Percentiles rank a stretch among this genome's conserved stretches.
These are phyloP conservation scores for Gambusia affinis DNA, from an alignment of 2,113 vertebrate genomes.

Conservation along the genomic window DNA sequence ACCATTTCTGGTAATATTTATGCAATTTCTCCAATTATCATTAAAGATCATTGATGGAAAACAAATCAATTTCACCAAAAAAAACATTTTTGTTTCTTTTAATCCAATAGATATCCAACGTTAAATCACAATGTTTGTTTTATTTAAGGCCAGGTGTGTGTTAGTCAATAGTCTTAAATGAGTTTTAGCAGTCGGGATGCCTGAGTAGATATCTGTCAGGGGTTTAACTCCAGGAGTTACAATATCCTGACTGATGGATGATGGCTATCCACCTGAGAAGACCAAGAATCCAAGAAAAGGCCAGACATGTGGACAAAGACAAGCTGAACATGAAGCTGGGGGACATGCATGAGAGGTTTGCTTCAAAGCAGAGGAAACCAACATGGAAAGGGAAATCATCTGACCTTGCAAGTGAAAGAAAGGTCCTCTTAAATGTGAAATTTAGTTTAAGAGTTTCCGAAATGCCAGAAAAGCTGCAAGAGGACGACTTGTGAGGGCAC, in stretches of 20 bases:
- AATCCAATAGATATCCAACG: not conserved
- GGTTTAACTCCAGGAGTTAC: constrained; percentile 46
- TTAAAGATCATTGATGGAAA: too few relatives aligned
- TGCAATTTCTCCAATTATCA: too few relatives aligned
- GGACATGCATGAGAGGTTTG: constrained; percentile 40
- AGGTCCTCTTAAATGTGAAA: constrained; percentile 1
- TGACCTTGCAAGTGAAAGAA: constrained; percentile 5
- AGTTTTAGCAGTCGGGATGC: constrained; percentile 43
- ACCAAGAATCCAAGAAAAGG: constrained; percentile 32
- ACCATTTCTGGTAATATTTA: too few relatives aligned
- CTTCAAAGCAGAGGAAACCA: constrained; percentile 37
- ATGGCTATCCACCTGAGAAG: constrained; percentile 60
- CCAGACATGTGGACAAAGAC: constrained; percentile 45
- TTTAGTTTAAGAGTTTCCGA: not conserved
- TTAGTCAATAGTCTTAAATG: not conserved
- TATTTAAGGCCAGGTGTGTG: not conserved
- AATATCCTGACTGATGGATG: constrained; percentile 50
- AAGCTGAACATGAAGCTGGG: constrained; percentile 41
- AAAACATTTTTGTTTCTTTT: not conserved
- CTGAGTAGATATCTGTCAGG: constrained; percentile 50
- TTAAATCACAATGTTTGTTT: not conserved
- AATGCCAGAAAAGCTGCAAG: not conserved
- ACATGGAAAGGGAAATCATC: constrained; percentile 1
- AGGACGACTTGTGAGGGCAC: not conserved
- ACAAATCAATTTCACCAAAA: too few relatives aligned